Base-by-base conservation (phyloP, 2,113 vertebrate genomes). In the Lepus europaeus region DNA sequence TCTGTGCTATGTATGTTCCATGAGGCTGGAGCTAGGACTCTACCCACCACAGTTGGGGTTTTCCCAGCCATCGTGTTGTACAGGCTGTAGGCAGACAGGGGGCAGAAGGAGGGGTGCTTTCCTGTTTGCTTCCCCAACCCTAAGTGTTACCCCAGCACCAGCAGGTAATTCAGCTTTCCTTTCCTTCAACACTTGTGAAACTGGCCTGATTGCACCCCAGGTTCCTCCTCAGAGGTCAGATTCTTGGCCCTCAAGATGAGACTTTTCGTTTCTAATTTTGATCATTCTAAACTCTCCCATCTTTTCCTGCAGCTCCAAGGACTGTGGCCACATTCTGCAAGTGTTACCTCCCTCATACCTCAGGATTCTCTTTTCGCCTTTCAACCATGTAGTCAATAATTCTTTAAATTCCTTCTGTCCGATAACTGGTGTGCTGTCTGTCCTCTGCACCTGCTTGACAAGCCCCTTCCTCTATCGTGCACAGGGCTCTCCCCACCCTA, bases 341-440 rank as follows among this genome's bases (percentile, higher is more conserved):
- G 68, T 68, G 19, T 23, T 74, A 19, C 39, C 53, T 95, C 25
- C 31, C 33, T 81, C 29, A 61, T 66, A 22, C 36, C 31, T 61
- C 33, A 3, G 13, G 31, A 31, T 91, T 68, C 31, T 56, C n/a
- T 56, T 73, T 86, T 66, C 33, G 6, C 45, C 89, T 89, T 39
- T 77, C 29, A 95, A 7, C 53, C 77, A 69, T 22, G 3, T 14
- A 39, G 39, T 36, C 51, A 63, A 94, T 4, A n/a, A 45, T 73
- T 59, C 59, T 91, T 91, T 68, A 59, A 69, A 86, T 84, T 68
- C 19, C 22, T 23, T 81, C 45, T 8, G 11, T 90, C 86, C 88
- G 80, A 39, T 90, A 39, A 86, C 20, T 73, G 19, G 31, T 10
- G 29, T 69, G 31, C 39, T 64, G 45, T 80, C 45, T 73, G 22